Evolutionary conservation across 2,113 vertebrate genomes (phyloP), one percentile per base, ranked within the genome.

Genomic region (Suricata suricatta): DNA sequence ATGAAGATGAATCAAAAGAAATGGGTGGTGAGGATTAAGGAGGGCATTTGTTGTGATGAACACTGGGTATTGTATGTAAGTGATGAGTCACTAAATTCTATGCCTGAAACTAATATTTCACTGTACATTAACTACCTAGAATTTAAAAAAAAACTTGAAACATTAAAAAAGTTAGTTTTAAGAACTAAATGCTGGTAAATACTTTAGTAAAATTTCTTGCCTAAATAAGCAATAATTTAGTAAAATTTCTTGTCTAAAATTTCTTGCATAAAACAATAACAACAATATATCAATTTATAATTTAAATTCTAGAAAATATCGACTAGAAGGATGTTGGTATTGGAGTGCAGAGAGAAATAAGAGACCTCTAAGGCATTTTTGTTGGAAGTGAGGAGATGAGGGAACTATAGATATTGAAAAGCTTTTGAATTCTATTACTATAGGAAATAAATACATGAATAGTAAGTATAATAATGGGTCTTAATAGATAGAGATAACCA

Each of bases 281-380:
- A 87, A 80, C 57, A 69, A n/a, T 33, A 19, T 81, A 44, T 68
- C 35, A 57, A 31, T 66, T 77, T 13, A 57, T 27, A 83, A 38
- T 29, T 95, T 91, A 80, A 88, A 90, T 29, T 71, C 15, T 31
- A 81, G 82, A 35, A 96, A 94, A 90, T n/a, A 64, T 14, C 44
- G 50, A 66, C 13, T 44, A 35, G 33, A 57, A 12, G 54, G 41
- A 84, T 12, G 5, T 83, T 38, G 76, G 14, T 79, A 6, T 21
- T 81, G 25, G 25, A 81, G 17, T 90, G 3, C 19, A 68, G 50
- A 47, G 23, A 41, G 12, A 91, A 25, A 71, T 3, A 52, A 80
- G 57, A 89, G 3, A 44, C 8, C 41, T 14, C 7, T 76, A 74
- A 92, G 29, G 19, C 21, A 69, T 63, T 85, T 88, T 54, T 81